phyloP scores from a whole-genome alignment of 2,113 vertebrate species.

The Columba janthina region DNA sequence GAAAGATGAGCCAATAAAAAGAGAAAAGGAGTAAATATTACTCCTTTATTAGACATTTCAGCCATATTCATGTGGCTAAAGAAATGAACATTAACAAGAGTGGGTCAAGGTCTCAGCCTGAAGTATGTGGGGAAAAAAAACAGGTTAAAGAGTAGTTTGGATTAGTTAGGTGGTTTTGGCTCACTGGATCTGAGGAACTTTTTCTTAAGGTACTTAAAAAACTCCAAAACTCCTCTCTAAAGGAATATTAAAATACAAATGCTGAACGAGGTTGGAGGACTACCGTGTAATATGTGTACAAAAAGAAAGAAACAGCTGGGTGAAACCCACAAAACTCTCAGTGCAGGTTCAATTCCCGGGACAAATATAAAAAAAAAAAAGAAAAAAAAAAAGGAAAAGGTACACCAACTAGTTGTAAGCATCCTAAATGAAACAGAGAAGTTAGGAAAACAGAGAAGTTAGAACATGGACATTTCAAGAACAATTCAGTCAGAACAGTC shows the following conservation, averaged over 20 bases:
- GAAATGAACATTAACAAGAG: neutral
- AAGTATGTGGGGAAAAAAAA: neutral
- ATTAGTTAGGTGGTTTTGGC: neutral
- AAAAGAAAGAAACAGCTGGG: neutral
- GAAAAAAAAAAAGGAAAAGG: neutral
- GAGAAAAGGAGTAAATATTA: neutral
- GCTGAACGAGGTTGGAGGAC: neutral
- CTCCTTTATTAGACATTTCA: neutral
- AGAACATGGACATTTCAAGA: neutral
- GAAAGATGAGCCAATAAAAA: neutral
- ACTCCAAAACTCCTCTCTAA: accelerated
- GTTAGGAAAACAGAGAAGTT: neutral
- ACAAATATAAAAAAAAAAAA: neutral
- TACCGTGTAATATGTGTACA: neutral
- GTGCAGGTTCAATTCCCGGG: neutral
- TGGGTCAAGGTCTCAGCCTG: accelerated
- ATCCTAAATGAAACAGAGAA: neutral
- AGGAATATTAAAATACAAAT: neutral
- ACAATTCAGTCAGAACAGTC: neutral
- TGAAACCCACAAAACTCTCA: neutral
- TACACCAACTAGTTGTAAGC: neutral
- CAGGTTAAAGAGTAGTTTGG: neutral
- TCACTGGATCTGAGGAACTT: neutral
- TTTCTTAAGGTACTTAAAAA: neutral
- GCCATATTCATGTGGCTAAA: neutral